Evolutionary conservation across 1,140 invertebrate species (phyloP), one percentile per base, ranked within the genome.

Genomic region (Steinernema khuongi): DNA sequence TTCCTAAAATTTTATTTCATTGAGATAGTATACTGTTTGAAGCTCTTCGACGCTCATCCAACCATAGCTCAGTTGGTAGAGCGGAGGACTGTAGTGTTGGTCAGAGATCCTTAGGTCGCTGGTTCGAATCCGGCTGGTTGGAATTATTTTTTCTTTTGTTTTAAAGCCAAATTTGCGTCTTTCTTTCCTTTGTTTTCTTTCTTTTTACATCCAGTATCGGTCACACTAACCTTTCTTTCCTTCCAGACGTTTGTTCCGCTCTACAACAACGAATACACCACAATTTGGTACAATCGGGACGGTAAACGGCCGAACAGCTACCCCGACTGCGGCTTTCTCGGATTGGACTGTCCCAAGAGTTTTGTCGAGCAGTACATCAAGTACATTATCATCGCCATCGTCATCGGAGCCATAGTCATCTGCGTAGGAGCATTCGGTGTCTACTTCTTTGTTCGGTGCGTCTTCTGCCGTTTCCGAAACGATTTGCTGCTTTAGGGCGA

Each of bases 91-190:
- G 76, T 77, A 77, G 76, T 41, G 36, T 41, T 41, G n/a, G n/a
- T n/a, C n/a, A n/a, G n/a, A n/a, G 70, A 79, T 79, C 79, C 78
- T 80, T 79, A 79, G 79, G 79, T 79, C 79, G 71, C 79, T 79
- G 79, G 79, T 79, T 79, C 79, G 79, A 79, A 80, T 79, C 79
- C 79, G 79, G 79, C 71, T 79, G 50, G 50, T 60, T 60, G 50
- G 50, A 60, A 60, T 60, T n/a, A n/a, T n/a, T n/a, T n/a, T n/a
- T n/a, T n/a, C n/a, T n/a, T n/a, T n/a, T n/a, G n/a, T n/a, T n/a
- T n/a, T n/a, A n/a, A n/a, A n/a, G n/a, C n/a, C 36, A 41, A n/a
- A 11, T 41, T 41, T 11, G n/a, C 7, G 7, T 41, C 7, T 7
- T 41, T 41, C 7, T 41, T 11, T n/a, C 36, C 36, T 41, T n/a